A percentile compares a stretch with the other conserved stretches of the same genome.
Evolutionary conservation across 2,113 vertebrate genomes (phyloP).

Genomic region (Merops nubicus): DNA sequence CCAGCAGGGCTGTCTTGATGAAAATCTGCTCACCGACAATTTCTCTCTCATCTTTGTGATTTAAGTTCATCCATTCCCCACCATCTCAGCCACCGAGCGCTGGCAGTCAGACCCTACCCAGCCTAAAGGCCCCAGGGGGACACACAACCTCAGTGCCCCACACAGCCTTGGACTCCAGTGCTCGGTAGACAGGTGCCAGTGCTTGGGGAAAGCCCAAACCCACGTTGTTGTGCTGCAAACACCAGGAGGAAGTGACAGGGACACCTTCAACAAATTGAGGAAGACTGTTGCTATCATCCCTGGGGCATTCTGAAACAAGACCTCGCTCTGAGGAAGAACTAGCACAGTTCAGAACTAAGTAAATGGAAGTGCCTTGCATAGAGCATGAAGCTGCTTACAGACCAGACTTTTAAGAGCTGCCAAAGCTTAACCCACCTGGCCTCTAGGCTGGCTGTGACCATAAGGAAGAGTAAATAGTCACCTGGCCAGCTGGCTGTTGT

Average conservation of each 20-base stretch:
- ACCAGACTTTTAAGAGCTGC: not conserved
- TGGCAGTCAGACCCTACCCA: not conserved
- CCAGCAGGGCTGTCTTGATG: conserved; percentile 16
- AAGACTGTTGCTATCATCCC: not conserved
- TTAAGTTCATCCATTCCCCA: not conserved
- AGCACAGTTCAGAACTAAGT: not conserved
- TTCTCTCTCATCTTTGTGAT: conserved; percentile 35
- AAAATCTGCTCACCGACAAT: not conserved
- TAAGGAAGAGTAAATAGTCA: not conserved
- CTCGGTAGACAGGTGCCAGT: not conserved
- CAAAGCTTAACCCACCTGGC: not conserved
- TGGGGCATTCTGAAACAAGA: not conserved
- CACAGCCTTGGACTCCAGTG: rapidly evolving
- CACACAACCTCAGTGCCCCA: not conserved
- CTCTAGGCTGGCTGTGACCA: not conserved
- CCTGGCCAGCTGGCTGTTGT: not conserved
- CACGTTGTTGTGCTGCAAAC: not conserved
- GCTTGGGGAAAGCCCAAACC: not conserved
- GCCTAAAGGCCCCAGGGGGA: not conserved
- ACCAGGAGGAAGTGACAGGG: not conserved
- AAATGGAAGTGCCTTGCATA: not conserved
- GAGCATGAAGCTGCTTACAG: not conserved
- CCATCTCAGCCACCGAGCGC: not conserved
- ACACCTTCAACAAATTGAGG: not conserved
- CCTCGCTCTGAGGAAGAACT: not conserved